Evolutionary conservation across 2,113 vertebrate genomes (phyloP).

Genomic region (Shinisaurus crocodilurus): DNA sequence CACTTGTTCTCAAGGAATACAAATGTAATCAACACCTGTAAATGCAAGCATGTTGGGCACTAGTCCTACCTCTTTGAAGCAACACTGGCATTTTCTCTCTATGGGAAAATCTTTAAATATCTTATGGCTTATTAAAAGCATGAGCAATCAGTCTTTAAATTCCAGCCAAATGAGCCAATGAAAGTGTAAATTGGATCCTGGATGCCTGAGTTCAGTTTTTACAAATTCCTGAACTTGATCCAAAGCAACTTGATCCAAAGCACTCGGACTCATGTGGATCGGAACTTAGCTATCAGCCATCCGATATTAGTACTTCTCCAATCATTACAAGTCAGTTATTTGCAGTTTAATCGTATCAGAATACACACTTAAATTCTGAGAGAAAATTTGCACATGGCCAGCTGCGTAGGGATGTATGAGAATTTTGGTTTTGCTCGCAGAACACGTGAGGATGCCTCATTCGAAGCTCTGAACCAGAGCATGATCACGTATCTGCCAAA

Average conservation of each 20-base stretch:
- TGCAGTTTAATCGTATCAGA: not conserved
- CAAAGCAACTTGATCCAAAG: not conserved
- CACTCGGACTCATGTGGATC: not conserved
- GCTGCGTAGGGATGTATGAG: too few relatives aligned
- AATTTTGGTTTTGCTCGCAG: too few relatives aligned
- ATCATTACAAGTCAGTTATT: not conserved
- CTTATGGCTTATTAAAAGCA: not conserved
- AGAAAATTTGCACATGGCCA: too few relatives aligned
- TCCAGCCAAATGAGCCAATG: not conserved
- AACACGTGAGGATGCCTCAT: too few relatives aligned
- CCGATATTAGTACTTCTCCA: not conserved
- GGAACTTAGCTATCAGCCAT: not conserved
- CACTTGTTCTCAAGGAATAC: not conserved
- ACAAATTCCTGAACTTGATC: not conserved
- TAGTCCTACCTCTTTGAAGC: slow-evolving; percentile 23
- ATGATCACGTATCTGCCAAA: too few relatives aligned
- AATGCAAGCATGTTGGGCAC: slow-evolving; percentile 29
- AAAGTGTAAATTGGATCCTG: not conserved
- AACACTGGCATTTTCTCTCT: not conserved
- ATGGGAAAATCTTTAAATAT: not conserved
- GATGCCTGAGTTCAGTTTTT: not conserved
- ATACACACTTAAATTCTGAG: not conserved
- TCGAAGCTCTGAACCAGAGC: too few relatives aligned
- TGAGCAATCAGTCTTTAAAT: not conserved
- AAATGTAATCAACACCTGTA: slow-evolving; percentile 25